Evolutionary conservation across 2,797 vertebrate genomes (phyloP).

Genomic region (Gadopsis marmoratus): DNA sequence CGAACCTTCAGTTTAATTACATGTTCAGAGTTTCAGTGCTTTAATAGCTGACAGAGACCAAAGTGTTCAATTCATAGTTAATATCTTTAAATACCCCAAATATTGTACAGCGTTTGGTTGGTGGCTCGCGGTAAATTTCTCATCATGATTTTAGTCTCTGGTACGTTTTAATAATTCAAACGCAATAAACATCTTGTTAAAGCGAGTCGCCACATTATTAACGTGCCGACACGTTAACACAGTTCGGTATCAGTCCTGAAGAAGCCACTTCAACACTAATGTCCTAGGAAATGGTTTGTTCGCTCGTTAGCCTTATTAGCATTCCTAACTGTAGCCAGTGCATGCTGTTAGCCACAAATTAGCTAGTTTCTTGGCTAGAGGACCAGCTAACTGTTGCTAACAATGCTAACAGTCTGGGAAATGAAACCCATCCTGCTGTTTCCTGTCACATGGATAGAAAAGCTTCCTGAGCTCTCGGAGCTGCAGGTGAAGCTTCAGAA

Average conservation of each 20-base stretch:
- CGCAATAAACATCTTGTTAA: background rate
- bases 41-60: too few species aligned
- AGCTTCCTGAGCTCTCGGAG: constrained; percentile 14
- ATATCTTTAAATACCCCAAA: background rate
- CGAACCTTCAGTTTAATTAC: background rate
- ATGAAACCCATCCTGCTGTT: constrained; percentile 27
- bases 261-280: background rate
- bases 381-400: background rate
- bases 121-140: too few species aligned
- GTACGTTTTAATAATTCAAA: too few species aligned
- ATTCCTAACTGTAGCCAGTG: background rate
- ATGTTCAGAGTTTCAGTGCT: background rate
- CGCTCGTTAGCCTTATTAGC: background rate
- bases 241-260: background rate
- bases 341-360: background rate
- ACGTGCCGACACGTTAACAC: too few species aligned
- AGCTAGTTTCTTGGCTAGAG: background rate
- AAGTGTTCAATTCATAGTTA: too few species aligned
- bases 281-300: background rate
- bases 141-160: too few species aligned
- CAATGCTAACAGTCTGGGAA: background rate
- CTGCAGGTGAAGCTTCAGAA: constrained; percentile 24
- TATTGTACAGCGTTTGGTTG: too few species aligned
- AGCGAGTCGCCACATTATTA: background rate
- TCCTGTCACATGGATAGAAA: background rate